Percentiles rank a stretch among this genome's conserved stretches.
phyloP scores from a whole-genome alignment of 2,113 vertebrate genomes.

The Lates calcarifer region DNA sequence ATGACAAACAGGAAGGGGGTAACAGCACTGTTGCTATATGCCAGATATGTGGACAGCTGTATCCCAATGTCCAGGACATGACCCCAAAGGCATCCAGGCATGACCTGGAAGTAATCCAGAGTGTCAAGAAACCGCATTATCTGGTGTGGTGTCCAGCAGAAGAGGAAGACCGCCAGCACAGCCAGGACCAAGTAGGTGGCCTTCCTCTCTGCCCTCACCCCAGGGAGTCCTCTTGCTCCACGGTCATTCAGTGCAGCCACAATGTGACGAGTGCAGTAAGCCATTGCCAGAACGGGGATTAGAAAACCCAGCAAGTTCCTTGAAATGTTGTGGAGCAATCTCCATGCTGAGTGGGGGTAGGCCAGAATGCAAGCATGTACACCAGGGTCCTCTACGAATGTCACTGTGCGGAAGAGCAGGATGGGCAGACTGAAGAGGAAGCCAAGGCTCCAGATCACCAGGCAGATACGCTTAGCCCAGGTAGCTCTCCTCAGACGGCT shows the following conservation, averaged over 20 bases:
- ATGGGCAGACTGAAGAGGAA: conserved; percentile 59
- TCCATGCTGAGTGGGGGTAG: conserved; percentile 75
- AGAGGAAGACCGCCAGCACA: conserved; percentile 87
- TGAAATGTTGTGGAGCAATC: conserved; percentile 65
- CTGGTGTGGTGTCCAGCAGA: conserved; percentile 92
- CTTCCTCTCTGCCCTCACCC: conserved; percentile 83
- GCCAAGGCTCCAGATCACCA: conserved; percentile 65
- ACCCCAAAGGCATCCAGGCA: conserved; percentile 62
- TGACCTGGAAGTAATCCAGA: conserved; percentile 65
- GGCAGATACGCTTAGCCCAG: conserved; percentile 74
- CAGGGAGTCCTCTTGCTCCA: conserved; percentile 69
- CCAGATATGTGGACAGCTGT: conserved; percentile 83
- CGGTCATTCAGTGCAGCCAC: conserved; percentile 75
- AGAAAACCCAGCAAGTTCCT: conserved; percentile 75
- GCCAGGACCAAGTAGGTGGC: conserved; percentile 86
- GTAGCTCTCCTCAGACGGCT: conserved; percentile 58
- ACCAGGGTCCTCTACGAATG: not conserved
- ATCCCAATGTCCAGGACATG: conserved; percentile 77
- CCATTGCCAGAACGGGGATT: conserved; percentile 70
- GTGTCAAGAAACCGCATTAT: conserved; percentile 85
- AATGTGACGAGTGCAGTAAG: conserved; percentile 74
- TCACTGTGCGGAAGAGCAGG: conserved; percentile 59
- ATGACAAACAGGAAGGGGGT: conserved; percentile 91
- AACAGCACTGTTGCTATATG: conserved; percentile 90
- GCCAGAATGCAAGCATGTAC: conserved; percentile 75